Percentiles rank a stretch among this genome's conserved stretches.
Evolutionary conservation across 2,888 invertebrate genomes (phyloP).

Genomic region (Epinotia brunnichana): DNA sequence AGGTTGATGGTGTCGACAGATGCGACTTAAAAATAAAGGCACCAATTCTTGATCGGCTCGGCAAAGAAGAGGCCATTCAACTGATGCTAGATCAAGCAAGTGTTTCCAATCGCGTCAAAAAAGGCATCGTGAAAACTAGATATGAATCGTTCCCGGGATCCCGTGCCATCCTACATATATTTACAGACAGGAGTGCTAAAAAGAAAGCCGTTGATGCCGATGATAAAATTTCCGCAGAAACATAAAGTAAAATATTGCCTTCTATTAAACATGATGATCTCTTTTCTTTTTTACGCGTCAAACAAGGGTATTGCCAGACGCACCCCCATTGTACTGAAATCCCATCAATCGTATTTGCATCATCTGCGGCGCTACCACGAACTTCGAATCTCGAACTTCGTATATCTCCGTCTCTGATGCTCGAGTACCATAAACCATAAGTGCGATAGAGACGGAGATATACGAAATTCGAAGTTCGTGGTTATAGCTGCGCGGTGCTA

Average conservation of each 20-base stretch:
- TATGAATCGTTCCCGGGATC: slow-evolving; percentile 74
- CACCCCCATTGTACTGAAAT: no score
- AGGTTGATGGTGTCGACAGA: slow-evolving; percentile 78
- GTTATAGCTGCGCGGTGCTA: no score
- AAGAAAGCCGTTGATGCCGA: slow-evolving; percentile 45
- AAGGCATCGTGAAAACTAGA: slow-evolving; percentile 65
- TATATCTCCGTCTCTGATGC: no score
- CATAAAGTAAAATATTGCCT: not conserved
- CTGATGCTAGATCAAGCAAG: slow-evolving; percentile 67
- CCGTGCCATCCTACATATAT: slow-evolving; percentile 74
- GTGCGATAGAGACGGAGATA: no score
- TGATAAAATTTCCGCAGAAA: slow-evolving; percentile 14
- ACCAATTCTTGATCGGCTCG: slow-evolving; percentile 61
- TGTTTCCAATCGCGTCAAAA: slow-evolving; percentile 63
- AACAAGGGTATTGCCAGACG: not conserved
- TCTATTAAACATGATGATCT: not conserved
- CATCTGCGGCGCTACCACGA: no score
- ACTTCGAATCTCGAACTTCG: no score
- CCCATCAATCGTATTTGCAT: no score
- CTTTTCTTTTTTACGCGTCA: not conserved
- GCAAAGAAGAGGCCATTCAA: slow-evolving; percentile 66
- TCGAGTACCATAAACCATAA: no score
- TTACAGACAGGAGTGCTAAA: slow-evolving; percentile 60
- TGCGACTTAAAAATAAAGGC: slow-evolving; percentile 74
- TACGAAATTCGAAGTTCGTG: no score